Evolutionary conservation across 2,797 vertebrate genomes (phyloP).

Genomic region (Malacoctenus gilli): DNA sequence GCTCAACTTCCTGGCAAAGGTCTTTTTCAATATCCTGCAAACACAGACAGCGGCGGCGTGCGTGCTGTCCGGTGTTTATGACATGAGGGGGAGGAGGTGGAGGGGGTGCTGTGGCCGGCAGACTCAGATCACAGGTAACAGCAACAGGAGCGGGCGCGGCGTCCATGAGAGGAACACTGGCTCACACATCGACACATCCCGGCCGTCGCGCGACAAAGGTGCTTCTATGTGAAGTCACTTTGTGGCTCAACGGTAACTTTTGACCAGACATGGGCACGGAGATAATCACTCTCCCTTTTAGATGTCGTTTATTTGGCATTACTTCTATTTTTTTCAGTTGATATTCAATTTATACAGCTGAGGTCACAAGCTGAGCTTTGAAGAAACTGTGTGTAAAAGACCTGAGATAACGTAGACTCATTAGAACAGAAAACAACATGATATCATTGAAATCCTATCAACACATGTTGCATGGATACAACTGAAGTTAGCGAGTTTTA

Average conservation of each 20-base stretch:
- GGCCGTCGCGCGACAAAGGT: constrained; percentile 35
- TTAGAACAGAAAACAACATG: too few relatives aligned
- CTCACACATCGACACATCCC: constrained; percentile 50
- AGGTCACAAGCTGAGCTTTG: too few relatives aligned
- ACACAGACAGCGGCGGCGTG: constrained; percentile 49
- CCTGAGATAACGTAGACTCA: too few relatives aligned
- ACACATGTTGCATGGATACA: too few relatives aligned
- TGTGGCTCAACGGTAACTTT: constrained; percentile 30
- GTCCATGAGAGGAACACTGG: constrained; percentile 56
- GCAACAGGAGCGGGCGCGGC: constrained; percentile 67
- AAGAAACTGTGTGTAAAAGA: too few relatives aligned
- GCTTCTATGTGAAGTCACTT: constrained; percentile 47
- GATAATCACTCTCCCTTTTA: too few relatives aligned
- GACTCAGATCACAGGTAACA: constrained; percentile 72
- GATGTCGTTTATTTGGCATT: too few relatives aligned
- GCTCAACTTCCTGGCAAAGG: constrained; percentile 80
- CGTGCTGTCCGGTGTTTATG: constrained; percentile 66
- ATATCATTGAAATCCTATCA: too few relatives aligned
- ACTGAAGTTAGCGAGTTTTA: too few relatives aligned
- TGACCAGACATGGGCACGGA: too few relatives aligned
- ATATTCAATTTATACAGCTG: too few relatives aligned
- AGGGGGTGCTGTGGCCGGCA: constrained; percentile 37
- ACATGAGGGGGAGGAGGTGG: constrained; percentile 59
- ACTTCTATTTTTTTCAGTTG: too few relatives aligned
- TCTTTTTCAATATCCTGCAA: constrained; percentile 85